Evolutionary conservation across 2,113 vertebrate genomes (phyloP), one percentile per base, ranked within the genome.

Genomic region (Dicrurus megarhynchus): DNA sequence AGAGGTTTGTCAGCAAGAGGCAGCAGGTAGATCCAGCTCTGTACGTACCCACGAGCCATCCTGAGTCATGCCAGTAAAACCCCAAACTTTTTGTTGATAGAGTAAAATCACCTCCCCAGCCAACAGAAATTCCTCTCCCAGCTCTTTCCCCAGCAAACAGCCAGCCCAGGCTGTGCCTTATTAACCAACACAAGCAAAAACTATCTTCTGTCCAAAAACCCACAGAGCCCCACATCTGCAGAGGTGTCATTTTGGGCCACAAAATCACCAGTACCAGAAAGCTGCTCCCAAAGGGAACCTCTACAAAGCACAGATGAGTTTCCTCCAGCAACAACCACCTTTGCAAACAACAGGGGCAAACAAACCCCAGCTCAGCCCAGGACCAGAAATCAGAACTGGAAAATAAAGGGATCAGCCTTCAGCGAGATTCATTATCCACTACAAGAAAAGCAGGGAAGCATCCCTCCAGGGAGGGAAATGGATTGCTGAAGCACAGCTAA

Each of bases 41-140:
- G 2, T 22, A 13, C 0, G 4, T 42, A 65, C 83, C 79, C 94
- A 92, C 83, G 52, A 70, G 50, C 20, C 44, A 39, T 4, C 67
- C 85, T 80, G 82, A 97, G 90, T 86, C 90, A 94, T 0, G 14
- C 28, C 78, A 79, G 76, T 65, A 96, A 96, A 95, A 86, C 91
- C 86, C 95, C 68, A 87, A 59, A 90, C 47, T 92, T 95, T 89
- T 90, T 83, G 71, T 47, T 65, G 30, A 41, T 65, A 5, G 33
- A 84, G 23, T 39, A 88, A 88, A 96, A 93, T 59, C 80, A 50
- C 52, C 39, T 65, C 73, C 61, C 24, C 35, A 67, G 55, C 30
- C 89, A 88, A 77, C 4, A 1, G 30, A 47, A 85, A 70, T 53
- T 93, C 90, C 65, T 82, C 76, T 69, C 46, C n/a, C 55, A 52